These are phyloP conservation scores for Sericinus montela DNA, from an alignment of 2,888 invertebrate species.

Conservation along the genomic window DNA sequence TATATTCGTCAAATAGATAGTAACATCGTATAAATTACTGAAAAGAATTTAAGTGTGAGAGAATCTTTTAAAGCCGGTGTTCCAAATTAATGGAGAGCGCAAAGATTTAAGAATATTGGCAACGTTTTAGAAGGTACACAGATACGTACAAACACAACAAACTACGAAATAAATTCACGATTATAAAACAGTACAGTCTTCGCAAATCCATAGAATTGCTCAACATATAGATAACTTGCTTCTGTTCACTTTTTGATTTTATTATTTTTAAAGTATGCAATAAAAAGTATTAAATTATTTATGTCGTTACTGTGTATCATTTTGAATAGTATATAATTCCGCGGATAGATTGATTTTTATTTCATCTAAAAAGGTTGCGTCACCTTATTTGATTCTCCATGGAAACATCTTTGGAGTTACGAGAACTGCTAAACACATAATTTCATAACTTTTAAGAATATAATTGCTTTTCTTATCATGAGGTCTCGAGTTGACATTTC, in stretches of 20 bases:
- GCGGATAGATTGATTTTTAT: background rate
- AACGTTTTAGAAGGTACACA: constrained; percentile 71
- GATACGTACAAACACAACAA: constrained; percentile 77
- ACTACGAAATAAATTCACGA: constrained; percentile 72
- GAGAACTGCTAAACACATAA: constrained; percentile 73
- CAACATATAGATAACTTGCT: background rate
- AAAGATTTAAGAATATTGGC: constrained; percentile 60
- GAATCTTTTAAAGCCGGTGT: constrained; percentile 49
- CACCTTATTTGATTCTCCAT: constrained; percentile 37
- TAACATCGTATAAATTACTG: too few relatives aligned
- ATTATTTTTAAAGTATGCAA: too few relatives aligned
- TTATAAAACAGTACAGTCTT: constrained; percentile 70
- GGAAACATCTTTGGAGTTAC: constrained; percentile 69
- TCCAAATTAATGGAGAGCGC: constrained; percentile 66
- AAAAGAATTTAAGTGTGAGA: too few relatives aligned
- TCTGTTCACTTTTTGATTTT: too few relatives aligned
- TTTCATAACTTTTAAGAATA: constrained; percentile 57
- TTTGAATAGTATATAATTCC: too few relatives aligned
- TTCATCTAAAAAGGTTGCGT: constrained; percentile 46
- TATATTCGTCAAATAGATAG: too few relatives aligned
- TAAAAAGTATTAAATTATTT: too few relatives aligned
- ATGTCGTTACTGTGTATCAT: background rate
- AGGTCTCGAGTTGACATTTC: constrained; percentile 28
- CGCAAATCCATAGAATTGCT: constrained; percentile 70
- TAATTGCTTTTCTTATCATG: constrained; percentile 73